Conservation (phyloP, 2,113 vertebrate species). For the Chroicocephalus ridibundus region DNA sequence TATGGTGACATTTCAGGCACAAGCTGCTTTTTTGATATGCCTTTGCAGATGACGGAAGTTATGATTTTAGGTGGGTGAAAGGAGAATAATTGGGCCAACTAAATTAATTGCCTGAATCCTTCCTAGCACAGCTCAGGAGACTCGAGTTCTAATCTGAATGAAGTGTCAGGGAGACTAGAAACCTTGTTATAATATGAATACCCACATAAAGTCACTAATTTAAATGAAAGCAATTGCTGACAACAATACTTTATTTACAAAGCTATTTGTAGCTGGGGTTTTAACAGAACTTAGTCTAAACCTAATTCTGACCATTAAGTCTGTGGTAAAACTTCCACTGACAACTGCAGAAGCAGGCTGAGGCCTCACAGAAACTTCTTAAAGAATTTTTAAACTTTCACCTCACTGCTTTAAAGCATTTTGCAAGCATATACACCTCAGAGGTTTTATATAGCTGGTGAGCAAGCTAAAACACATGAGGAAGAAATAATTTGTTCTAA, state of each 20-base stretch:
- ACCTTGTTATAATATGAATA: not conserved
- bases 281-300: not conserved
- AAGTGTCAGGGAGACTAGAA: not conserved
- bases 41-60: not conserved
- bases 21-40: not conserved
- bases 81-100: not conserved
- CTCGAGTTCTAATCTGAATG: not conserved
- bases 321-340: not conserved
- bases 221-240: not conserved
- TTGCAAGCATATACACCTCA: not conserved
- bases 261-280: not conserved
- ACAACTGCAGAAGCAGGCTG: not conserved
- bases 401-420: not conserved
- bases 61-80: not conserved
- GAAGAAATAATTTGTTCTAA: slow-evolving; percentile 10
- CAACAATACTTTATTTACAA: not conserved
- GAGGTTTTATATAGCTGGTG: not conserved
- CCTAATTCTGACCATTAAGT: not conserved
- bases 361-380: not conserved
- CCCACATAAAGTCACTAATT: not conserved
- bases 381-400: not conserved
- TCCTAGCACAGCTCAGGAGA: not conserved
- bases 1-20: not conserved
- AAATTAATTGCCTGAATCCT: not conserved
- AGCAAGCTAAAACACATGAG: not conserved